A percentile compares a stretch with the other conserved stretches of the same genome.
Conservation (phyloP, 2,113 vertebrate species). For the Rana temporaria region DNA sequence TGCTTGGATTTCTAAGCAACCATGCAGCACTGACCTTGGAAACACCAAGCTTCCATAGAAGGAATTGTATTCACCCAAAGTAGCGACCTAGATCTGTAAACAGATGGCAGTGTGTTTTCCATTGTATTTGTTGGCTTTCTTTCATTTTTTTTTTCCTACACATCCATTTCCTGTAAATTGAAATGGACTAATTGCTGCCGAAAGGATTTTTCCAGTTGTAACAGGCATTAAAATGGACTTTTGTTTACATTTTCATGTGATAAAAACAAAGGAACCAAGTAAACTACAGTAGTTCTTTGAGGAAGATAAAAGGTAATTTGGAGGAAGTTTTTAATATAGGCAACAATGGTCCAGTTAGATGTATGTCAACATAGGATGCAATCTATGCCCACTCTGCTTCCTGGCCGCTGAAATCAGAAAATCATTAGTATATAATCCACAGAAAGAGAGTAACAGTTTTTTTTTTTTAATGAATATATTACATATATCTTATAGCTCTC, state of each 20-base stretch:
- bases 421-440: neutral
- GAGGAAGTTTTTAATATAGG: slow-evolving; percentile 43
- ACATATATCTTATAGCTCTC: too few relatives aligned
- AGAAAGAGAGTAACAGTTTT: too few relatives aligned
- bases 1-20: too few relatives aligned
- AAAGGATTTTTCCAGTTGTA: neutral
- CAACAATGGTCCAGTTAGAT: slow-evolving; percentile 29
- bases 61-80: too few relatives aligned
- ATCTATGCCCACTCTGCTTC: slow-evolving; percentile 38
- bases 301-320: slow-evolving; percentile 22
- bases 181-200: neutral
- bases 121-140: neutral
- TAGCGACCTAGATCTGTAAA: too few relatives aligned
- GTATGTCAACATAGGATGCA: slow-evolving; percentile 13
- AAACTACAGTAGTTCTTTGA: slow-evolving; percentile 3
- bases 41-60: too few relatives aligned
- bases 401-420: slow-evolving; percentile 19
- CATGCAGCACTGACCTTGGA: too few relatives aligned
- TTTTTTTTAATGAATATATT: too few relatives aligned
- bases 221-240: neutral
- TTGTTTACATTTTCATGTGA: slow-evolving; percentile 38
- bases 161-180: neutral
- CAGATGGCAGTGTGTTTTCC: too few relatives aligned
- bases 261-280: slow-evolving; percentile 26
- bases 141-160: neutral